A percentile compares a stretch with the other conserved stretches of the same genome.
Conservation (phyloP, 1,140 invertebrate genomes). For the Cydia strobilella region DNA sequence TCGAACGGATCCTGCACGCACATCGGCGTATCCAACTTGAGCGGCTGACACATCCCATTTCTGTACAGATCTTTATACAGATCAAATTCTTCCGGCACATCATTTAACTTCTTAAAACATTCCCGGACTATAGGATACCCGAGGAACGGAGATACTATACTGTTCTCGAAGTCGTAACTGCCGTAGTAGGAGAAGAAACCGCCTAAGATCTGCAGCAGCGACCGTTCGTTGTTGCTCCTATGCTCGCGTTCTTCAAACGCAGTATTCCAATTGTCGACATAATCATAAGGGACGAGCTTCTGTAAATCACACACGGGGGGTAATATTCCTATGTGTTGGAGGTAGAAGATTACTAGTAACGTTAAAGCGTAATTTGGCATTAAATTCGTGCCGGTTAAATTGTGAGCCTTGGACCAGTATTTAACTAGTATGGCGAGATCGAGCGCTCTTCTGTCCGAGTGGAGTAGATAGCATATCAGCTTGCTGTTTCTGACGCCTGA, state of each 20-base stretch:
- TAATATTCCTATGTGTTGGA: constrained; percentile 78
- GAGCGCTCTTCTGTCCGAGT: constrained; percentile 76
- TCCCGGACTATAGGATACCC: constrained; percentile 72
- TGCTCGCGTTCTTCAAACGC: constrained; percentile 40
- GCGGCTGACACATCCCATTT: constrained; percentile 48
- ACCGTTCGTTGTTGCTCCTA: constrained; percentile 37
- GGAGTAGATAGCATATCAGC: constrained; percentile 81
- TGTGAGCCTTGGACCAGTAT: constrained; percentile 83
- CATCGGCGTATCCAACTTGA: constrained; percentile 67
- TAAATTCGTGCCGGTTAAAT: constrained; percentile 74
- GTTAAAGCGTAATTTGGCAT: constrained; percentile 82
- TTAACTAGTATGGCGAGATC: constrained; percentile 83
- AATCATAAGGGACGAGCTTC: constrained; percentile 19
- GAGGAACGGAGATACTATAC: constrained; percentile 80
- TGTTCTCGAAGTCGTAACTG: constrained; percentile 75
- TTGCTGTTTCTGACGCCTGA: constrained; percentile 82
- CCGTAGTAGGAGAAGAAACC: constrained; percentile 83
- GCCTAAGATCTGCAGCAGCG: constrained; percentile 75
- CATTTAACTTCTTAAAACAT: constrained; percentile 65
- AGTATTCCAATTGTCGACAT: constrained; percentile 56
- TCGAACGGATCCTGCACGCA: constrained; percentile 85
- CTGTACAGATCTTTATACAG: constrained; percentile 72
- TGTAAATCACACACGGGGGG: constrained; percentile 52
- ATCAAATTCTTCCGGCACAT: constrained; percentile 53
- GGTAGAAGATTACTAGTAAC: constrained; percentile 83